Conservation (phyloP, 2,888 invertebrate species). For the Agrypnus murinus region DNA sequence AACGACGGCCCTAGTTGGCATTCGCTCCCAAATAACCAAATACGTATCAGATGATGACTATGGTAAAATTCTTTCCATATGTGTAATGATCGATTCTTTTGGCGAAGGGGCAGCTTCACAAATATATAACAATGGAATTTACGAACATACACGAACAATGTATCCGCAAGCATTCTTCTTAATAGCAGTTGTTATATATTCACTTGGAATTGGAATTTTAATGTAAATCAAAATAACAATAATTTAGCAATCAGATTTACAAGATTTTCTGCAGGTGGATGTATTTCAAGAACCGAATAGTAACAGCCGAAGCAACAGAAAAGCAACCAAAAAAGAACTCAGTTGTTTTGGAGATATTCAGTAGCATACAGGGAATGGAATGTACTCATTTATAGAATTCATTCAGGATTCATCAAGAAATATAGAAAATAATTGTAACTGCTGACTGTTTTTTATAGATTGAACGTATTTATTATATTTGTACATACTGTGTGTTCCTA, state of each 20-base stretch:
- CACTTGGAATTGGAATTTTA: constrained; percentile 72
- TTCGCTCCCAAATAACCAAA: constrained; percentile 68
- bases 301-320: neutral
- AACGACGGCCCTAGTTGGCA: constrained; percentile 64
- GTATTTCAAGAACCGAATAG: neutral
- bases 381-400: neutral
- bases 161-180: constrained; percentile 76
- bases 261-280: neutral
- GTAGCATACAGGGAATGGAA: neutral
- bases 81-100: constrained; percentile 76
- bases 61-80: constrained; percentile 72
- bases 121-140: constrained; percentile 74
- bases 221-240: constrained; percentile 67
- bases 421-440: too few relatives aligned
- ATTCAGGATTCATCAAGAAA: too few relatives aligned
- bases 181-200: constrained; percentile 72
- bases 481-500: too few relatives aligned
- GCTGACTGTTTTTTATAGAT: too few relatives aligned
- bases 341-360: neutral
- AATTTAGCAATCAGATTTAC: neutral
- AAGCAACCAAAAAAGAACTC: neutral
- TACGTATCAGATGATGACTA: constrained; percentile 66
- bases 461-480: too few relatives aligned
- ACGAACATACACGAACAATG: constrained; percentile 71
- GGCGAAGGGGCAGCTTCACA: constrained; percentile 75